Evolutionary conservation across 2,113 vertebrate genomes (phyloP), one percentile per base, ranked within the genome.

Genomic region (Oncorhynchus kisutch): DNA sequence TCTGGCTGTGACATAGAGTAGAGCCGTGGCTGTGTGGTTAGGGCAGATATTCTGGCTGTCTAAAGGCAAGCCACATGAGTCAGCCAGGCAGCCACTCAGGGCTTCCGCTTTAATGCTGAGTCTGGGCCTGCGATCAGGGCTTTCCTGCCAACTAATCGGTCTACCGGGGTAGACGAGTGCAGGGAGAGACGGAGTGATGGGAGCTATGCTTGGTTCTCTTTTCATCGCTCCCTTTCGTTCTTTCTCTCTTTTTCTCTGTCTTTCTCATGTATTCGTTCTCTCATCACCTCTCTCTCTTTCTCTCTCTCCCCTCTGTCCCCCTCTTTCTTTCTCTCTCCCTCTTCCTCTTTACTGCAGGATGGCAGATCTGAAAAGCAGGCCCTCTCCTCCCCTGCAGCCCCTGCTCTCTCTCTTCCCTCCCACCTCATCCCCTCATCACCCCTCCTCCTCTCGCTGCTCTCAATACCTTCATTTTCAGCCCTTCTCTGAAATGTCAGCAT

Each of bases 401-500:
- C 70, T 73, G 65, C 25, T 65, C 67, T 77, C 57, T 18, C 25
- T 25, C 34, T 49, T 67, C 59, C 39, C 4, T 11, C 45, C 39
- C 16, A 20, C 54, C 31, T 29, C 66, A 66, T 39, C 65, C 69
- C 71, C 78, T 79, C 57, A 82, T 78, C 75, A 74, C 57, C 75
- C 76, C 80, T 81, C 73, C 81, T 81, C 80, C 79, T 83, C 84
- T 84, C 77, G 83, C 65, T 81, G 75, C 76, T 83, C 78, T n/a
- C 82, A 82, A 82, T 88, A 87, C 76, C 70, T 57, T 29, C 45
- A 25, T 72, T 12, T 57, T 49, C 22, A 24, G 45, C 70, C 2
- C 48, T 54, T 51, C 84, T 89, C 85, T 90, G 85, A 79, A 87
- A 90, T 88, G 87, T 86, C 85, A 91, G 89, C 57, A 0, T 89